These are phyloP conservation scores for Drosophila picticornis DNA, from an alignment of 2,888 invertebrate species.

Conservation along the genomic window DNA sequence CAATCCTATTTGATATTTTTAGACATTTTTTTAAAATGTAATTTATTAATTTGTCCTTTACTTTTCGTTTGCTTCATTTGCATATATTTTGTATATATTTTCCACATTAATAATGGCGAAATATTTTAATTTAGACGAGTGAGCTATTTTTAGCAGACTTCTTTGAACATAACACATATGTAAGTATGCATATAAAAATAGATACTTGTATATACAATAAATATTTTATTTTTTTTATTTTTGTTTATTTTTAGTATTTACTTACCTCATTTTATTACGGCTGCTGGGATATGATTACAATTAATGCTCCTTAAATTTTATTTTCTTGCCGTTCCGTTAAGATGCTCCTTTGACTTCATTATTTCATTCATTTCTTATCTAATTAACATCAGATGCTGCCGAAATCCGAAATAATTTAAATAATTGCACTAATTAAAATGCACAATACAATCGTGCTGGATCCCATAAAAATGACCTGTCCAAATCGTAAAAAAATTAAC, in stretches of 20 bases:
- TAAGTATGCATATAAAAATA: not conserved
- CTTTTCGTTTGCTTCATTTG: conserved; percentile 7
- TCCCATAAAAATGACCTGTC: conserved; percentile 17
- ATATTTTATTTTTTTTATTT: not conserved
- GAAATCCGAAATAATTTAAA: conserved; percentile 45
- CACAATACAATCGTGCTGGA: conserved; percentile 30
- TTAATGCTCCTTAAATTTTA: conserved; percentile 10
- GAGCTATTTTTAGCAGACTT: conserved; percentile 28
- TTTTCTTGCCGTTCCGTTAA: conserved; percentile 6
- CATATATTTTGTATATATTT: not conserved
- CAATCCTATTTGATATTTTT: conserved; percentile 14
- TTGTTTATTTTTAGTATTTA: not conserved
- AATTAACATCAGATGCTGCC: conserved; percentile 46
- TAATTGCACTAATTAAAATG: conserved; percentile 66
- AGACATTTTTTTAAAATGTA: too few species aligned
- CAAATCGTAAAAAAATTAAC: conserved; percentile 21
- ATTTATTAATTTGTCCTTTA: conserved; percentile 58
- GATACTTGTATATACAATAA: not conserved
- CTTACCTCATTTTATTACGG: not conserved
- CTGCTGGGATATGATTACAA: conserved; percentile 5
- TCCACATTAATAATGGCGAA: conserved; percentile 3
- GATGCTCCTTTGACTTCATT: conserved; percentile 6
- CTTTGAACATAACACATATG: not conserved
- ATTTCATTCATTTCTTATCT: conserved; percentile 29
- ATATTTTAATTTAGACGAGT: conserved; percentile 4